Evolutionary conservation across 1,140 invertebrate genomes (phyloP), one percentile per base, ranked within the genome.

Genomic region (Sminthurinus signatus): DNA sequence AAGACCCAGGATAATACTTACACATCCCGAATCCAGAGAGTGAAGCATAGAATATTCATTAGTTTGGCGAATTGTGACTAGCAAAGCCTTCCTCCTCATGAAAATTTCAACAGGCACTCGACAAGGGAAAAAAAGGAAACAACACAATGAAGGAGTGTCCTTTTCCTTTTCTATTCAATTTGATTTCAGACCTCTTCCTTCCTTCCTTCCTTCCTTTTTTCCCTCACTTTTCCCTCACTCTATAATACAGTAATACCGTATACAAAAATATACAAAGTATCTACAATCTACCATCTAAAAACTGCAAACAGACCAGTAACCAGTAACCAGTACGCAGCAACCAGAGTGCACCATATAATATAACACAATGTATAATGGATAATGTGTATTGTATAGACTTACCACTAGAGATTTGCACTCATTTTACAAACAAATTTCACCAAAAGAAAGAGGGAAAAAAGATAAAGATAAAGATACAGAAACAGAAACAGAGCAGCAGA

Each of bases 81-180:
- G n/a, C n/a, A n/a, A n/a, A n/a, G n/a, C n/a, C n/a, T n/a, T 4
- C 50, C 50, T 31, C 27, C 28, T 52, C 50, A 52, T 52, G 50
- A 52, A 52, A 52, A 14, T 52, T 52, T 52, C 50, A 52, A 52
- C 50, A 52, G 50, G 50, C 50, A 52, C 50, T 52, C 50, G 23
- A 31, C n/a, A n/a, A n/a, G n/a, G n/a, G n/a, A n/a, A 23, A 31
- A 52, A 52, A 52, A 52, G 8, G 50, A 28, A 52, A n/a, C n/a
- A 52, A 52, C 50, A 52, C 25, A 52, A 31, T 31, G 25, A 52
- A 52, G 50, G 50, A 52, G 50, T 52, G 50, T 27, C 50, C 28
- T 15, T n/a, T n/a, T n/a, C n/a, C n/a, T n/a, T n/a, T 31, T 52
- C 28, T 52, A 52, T 52, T 52, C 50, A 52, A 52, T 52, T 52